Percentiles rank a stretch among this genome's conserved stretches.
These are phyloP conservation scores for Coregonus sp. DNA, from an alignment of 2,797 vertebrate species.

Conservation along the genomic window DNA sequence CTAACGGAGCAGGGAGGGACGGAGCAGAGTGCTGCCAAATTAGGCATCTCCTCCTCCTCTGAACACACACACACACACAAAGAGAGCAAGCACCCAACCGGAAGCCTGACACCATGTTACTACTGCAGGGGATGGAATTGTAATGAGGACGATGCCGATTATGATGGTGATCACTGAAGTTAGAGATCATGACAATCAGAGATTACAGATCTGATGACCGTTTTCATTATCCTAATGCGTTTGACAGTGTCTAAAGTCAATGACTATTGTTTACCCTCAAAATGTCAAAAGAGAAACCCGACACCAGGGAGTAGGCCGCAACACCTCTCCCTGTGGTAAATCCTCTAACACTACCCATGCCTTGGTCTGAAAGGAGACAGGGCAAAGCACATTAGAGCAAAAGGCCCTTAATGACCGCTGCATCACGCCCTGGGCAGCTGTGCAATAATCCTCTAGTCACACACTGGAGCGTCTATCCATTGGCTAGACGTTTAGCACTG, in stretches of 20 bases:
- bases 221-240: not conserved
- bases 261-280: not conserved
- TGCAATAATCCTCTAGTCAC: not conserved
- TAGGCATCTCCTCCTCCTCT: not conserved
- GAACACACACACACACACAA: not conserved
- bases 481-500: not conserved
- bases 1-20: not conserved
- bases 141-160: not conserved
- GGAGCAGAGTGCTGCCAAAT: not conserved
- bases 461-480: not conserved
- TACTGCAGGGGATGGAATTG: not conserved
- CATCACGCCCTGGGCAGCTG: not conserved
- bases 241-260: not conserved
- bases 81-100: not conserved
- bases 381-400: not conserved
- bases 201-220: not conserved
- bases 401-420: not conserved
- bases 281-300: not conserved
- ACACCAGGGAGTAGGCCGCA: not conserved
- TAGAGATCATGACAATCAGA: not conserved
- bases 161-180: not conserved
- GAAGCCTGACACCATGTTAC: not conserved
- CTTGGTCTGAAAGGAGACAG: not conserved
- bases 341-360: not conserved
- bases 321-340: not conserved